Evolutionary conservation across 1,140 invertebrate species (phyloP).

Genomic region (Macrotrachela quadricornifera): DNA sequence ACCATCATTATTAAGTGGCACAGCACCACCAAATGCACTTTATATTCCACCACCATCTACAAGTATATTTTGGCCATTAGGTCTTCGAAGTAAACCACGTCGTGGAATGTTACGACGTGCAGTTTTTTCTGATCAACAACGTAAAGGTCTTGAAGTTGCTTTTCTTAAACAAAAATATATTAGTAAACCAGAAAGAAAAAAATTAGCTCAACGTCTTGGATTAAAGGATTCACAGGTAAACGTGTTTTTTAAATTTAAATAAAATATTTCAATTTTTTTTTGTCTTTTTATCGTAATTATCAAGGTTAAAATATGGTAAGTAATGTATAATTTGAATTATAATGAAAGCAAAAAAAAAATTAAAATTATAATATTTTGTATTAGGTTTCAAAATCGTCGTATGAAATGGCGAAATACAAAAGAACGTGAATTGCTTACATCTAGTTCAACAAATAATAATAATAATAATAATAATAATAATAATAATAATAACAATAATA

Average conservation of each 20-base stretch:
- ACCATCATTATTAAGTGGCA: no score
- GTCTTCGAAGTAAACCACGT: slow-evolving; percentile 35
- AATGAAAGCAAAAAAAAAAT: not conserved
- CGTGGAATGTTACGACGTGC: slow-evolving; percentile 82
- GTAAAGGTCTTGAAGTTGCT: slow-evolving; percentile 75
- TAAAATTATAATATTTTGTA: slow-evolving; percentile 11
- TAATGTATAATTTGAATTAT: not conserved
- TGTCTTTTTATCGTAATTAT: not conserved
- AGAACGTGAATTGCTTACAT: slow-evolving; percentile 72
- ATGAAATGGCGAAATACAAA: slow-evolving; percentile 63
- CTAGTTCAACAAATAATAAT: not conserved
- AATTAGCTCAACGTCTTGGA: slow-evolving; percentile 76
- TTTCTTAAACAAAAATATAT: slow-evolving; percentile 96
- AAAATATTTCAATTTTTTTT: not conserved
- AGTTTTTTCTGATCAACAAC: slow-evolving; percentile 75
- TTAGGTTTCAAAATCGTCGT: slow-evolving; percentile 32
- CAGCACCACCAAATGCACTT: no score
- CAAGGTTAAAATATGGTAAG: slow-evolving; percentile 2
- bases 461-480: slow-evolving; percentile 50
- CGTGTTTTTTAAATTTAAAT: not conserved
- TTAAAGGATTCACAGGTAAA: slow-evolving; percentile 60
- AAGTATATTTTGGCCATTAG: not conserved
- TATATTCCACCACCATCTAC: no score
- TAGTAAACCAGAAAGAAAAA: slow-evolving; percentile 86
- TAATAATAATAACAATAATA: slow-evolving; percentile 92